Percentiles rank a stretch among this genome's conserved stretches.
Conservation (phyloP, 2,113 vertebrate species). For the Macrotus californicus region DNA sequence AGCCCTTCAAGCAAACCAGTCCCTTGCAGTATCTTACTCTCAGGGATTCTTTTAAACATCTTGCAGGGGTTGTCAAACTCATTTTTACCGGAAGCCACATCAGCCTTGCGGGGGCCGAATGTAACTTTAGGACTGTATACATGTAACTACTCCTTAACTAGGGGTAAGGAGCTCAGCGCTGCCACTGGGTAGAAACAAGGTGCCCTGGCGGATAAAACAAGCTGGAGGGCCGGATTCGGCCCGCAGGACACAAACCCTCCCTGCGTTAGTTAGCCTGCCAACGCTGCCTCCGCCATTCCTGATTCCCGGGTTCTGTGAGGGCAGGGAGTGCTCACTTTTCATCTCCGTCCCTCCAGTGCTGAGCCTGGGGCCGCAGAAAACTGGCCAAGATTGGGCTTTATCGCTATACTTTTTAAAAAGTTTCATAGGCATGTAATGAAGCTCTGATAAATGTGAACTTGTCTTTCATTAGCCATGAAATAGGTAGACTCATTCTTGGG, state of each 20-base stretch:
- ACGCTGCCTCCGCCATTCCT: not conserved
- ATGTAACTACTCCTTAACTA: too few species aligned
- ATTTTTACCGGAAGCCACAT: too few species aligned
- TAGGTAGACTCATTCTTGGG: not conserved
- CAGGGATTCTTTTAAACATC: not conserved
- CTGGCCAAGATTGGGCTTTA: not conserved
- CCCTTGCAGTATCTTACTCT: not conserved
- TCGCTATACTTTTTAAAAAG: not conserved
- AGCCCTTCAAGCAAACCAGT: not conserved
- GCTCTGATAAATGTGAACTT: not conserved
- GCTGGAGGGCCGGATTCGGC: too few species aligned
- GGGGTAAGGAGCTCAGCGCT: too few species aligned
- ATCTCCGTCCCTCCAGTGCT: not conserved
- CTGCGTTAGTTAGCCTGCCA: accelerated
- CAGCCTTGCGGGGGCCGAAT: too few species aligned
- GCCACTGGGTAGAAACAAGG: too few species aligned
- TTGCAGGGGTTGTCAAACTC: too few species aligned
- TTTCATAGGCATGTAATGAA: not conserved
- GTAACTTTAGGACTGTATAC: too few species aligned
- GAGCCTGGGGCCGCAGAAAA: not conserved
- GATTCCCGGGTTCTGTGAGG: not conserved
- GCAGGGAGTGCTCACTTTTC: not conserved
- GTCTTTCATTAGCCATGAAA: not conserved
- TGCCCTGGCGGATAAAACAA: too few species aligned
- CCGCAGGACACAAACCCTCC: too few species aligned